phyloP scores from a whole-genome alignment of 2,113 vertebrate genomes.

The Herpetotheres cachinnans region DNA sequence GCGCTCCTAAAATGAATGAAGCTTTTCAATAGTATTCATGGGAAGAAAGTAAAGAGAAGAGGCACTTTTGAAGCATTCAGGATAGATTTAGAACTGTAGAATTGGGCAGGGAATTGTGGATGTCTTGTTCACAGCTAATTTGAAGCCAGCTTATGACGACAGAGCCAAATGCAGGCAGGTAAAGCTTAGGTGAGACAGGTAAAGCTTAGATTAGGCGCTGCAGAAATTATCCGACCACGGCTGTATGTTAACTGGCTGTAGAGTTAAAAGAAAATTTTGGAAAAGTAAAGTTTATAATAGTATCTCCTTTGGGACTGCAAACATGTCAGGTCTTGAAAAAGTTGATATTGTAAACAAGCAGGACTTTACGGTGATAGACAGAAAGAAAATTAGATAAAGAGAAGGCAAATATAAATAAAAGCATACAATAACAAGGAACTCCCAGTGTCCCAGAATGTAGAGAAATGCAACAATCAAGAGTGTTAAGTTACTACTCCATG shows the following conservation, averaged over 20 bases:
- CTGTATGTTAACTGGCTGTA: neutral
- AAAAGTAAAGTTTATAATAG: neutral
- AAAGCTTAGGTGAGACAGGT: neutral
- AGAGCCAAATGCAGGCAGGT: neutral
- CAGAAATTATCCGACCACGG: rapidly evolving
- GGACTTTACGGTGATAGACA: neutral
- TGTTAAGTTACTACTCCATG: neutral
- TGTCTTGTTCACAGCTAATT: neutral
- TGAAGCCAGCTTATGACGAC: neutral
- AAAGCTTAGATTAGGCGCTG: neutral
- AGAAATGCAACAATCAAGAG: neutral
- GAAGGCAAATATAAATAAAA: neutral
- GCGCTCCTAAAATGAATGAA: slow-evolving; percentile 5
- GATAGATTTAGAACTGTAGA: neutral
- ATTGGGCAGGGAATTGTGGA: neutral
- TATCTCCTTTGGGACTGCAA: neutral
- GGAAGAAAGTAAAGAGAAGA: slow-evolving; percentile 51
- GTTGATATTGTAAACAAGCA: neutral
- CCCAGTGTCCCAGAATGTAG: neutral
- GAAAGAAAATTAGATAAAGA: neutral
- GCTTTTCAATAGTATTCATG: slow-evolving; percentile 56
- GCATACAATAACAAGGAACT: neutral
- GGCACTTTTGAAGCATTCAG: neutral
- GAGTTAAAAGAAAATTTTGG: neutral
- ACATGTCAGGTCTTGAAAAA: neutral